Conservation (phyloP, 2,113 vertebrate species). For the Daboia siamensis region DNA sequence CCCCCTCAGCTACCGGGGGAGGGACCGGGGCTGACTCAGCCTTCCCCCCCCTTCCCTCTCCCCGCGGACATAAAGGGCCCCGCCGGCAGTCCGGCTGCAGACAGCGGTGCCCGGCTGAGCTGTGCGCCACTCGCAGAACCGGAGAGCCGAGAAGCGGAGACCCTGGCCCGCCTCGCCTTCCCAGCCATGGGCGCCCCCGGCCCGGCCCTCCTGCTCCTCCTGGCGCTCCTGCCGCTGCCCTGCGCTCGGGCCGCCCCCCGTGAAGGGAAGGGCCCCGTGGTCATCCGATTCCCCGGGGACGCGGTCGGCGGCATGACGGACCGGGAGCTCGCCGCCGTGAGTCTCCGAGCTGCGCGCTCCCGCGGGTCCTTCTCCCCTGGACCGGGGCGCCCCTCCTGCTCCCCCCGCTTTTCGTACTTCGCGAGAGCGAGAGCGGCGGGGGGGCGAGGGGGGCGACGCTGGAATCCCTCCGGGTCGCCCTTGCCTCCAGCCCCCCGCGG, state of each 20-base stretch:
- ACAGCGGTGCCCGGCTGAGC: neutral
- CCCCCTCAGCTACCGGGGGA: conserved; percentile 48
- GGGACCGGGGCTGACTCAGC: neutral
- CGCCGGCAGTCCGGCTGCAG: rapidly evolving
- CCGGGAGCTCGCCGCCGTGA: conserved; percentile 78
- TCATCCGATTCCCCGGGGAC: conserved; percentile 80
- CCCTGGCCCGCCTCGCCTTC: neutral
- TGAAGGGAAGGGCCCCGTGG: conserved; percentile 32
- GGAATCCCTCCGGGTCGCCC: neutral
- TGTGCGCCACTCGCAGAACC: neutral
- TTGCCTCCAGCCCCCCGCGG: neutral
- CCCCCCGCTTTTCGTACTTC: neutral
- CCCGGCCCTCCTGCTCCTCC: neutral
- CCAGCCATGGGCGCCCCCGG: conserved; percentile 15
- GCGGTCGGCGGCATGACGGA: conserved; percentile 72
- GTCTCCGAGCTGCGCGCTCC: conserved; percentile 34
- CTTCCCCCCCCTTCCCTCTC: neutral
- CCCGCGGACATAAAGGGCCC: conserved; percentile 49
- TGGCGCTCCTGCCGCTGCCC: conserved; percentile 38
- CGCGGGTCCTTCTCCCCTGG: neutral
- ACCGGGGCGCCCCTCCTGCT: neutral
- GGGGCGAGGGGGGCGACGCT: neutral
- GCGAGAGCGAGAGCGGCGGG: neutral
- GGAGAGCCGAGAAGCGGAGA: neutral
- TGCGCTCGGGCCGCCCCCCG: neutral